These are phyloP conservation scores for Pachypanchax playfairii DNA, from an alignment of 2,113 vertebrate species.

Conservation along the genomic window DNA sequence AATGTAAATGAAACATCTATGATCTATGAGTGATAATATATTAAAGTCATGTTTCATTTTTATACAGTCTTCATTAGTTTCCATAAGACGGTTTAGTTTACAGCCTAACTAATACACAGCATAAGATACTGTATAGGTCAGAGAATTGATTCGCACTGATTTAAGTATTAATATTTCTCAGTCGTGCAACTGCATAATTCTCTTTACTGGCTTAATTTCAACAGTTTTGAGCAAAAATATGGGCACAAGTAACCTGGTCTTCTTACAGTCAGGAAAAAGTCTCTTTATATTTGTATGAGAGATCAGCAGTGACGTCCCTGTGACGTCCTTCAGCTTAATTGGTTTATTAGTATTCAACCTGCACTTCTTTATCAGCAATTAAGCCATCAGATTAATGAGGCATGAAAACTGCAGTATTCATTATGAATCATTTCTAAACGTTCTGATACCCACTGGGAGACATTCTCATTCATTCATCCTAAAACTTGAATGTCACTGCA, in stretches of 20 bases:
- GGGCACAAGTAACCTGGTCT: not conserved
- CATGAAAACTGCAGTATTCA: conserved; percentile 40
- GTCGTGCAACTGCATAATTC: not conserved
- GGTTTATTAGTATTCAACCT: conserved; percentile 49
- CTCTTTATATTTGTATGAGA: conserved; percentile 3
- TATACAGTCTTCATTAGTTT: too few relatives aligned
- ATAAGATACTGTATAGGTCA: not conserved
- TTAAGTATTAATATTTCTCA: too few relatives aligned
- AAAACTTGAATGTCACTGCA: not conserved
- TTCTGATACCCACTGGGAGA: conserved; percentile 31
- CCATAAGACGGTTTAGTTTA: not conserved
- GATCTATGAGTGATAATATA: too few relatives aligned
- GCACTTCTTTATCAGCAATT: conserved; percentile 61
- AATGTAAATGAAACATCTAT: too few relatives aligned
- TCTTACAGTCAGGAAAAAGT: conserved; percentile 5
- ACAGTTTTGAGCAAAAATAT: conserved; percentile 21
- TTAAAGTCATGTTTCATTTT: too few relatives aligned
- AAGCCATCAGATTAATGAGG: conserved; percentile 67
- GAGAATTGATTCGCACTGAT: conserved; percentile 1
- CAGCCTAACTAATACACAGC: not conserved
- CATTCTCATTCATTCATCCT: not conserved
- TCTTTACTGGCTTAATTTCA: conserved; percentile 24
- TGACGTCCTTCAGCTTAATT: conserved; percentile 52
- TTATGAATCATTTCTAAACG: conserved; percentile 50
- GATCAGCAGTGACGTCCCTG: conserved; percentile 33